Conservation (phyloP, 2,797 vertebrate species). For the Buceros bicornis region DNA sequence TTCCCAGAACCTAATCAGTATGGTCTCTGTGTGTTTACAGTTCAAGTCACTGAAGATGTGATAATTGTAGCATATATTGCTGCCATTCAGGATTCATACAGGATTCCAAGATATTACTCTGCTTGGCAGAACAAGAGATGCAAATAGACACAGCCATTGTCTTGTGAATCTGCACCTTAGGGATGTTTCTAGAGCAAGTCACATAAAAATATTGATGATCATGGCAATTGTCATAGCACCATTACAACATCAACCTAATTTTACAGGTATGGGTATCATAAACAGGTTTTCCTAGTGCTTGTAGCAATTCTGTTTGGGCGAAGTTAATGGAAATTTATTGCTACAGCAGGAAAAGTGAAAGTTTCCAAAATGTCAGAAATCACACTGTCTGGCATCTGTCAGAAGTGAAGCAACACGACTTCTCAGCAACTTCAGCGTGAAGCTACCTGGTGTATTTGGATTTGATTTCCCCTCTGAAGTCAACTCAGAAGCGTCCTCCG, state of each 20-base stretch:
- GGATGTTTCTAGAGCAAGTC: neutral
- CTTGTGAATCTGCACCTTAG: neutral
- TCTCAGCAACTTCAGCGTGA: neutral
- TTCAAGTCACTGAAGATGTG: neutral
- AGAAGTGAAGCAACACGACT: neutral
- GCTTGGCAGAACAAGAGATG: neutral
- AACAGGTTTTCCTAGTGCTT: neutral
- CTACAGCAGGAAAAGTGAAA: neutral
- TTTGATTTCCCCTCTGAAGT: neutral
- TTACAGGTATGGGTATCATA: neutral
- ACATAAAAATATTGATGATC: neutral
- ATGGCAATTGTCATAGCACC: neutral
- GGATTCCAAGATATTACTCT: neutral
- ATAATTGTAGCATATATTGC: neutral
- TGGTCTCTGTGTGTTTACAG: neutral
- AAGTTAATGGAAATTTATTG: neutral
- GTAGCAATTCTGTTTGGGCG: neutral
- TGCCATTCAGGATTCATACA: neutral
- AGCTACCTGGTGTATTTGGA: neutral
- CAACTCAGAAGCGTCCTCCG: neutral
- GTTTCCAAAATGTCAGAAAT: neutral
- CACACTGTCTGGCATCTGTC: neutral
- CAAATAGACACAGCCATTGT: neutral
- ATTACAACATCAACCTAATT: neutral
- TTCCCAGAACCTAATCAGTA: neutral